Conservation (phyloP, 2,888 invertebrate species). For the Acanthoscelides obtectus region DNA sequence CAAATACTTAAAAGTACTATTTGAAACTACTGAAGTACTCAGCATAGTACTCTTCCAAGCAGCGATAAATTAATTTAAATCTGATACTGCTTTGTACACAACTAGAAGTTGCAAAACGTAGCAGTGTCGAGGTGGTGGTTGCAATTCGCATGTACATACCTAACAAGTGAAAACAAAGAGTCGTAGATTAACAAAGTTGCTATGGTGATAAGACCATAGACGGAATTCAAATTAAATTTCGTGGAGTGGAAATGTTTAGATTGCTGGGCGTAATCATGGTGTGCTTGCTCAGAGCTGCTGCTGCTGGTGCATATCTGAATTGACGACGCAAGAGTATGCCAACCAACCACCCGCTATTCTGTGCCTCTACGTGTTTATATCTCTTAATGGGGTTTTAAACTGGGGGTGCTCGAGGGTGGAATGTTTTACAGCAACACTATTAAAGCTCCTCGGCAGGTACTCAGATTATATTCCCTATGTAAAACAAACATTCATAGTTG, state of each 20-base stretch:
- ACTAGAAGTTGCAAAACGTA: neutral
- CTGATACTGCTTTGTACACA: neutral
- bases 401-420: neutral
- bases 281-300: neutral
- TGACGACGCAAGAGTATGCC: neutral
- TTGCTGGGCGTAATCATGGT: neutral
- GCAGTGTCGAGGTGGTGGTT: neutral
- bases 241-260: neutral
- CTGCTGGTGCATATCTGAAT: neutral
- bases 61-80: no score
- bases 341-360: neutral
- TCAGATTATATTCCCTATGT: no score
- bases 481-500: no score
- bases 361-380: neutral
- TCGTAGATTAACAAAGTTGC: neutral
- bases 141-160: neutral
- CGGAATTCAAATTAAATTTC: neutral
- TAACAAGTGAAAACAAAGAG: neutral
- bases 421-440: neutral
- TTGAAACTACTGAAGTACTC: no score
- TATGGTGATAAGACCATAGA: neutral
- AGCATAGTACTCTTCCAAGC: no score
- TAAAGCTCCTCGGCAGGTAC: no score
- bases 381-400: neutral
- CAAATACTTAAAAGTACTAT: no score